These are phyloP conservation scores for Nerophis ophidion DNA, from an alignment of 2,113 vertebrate genomes.

Conservation along the genomic window DNA sequence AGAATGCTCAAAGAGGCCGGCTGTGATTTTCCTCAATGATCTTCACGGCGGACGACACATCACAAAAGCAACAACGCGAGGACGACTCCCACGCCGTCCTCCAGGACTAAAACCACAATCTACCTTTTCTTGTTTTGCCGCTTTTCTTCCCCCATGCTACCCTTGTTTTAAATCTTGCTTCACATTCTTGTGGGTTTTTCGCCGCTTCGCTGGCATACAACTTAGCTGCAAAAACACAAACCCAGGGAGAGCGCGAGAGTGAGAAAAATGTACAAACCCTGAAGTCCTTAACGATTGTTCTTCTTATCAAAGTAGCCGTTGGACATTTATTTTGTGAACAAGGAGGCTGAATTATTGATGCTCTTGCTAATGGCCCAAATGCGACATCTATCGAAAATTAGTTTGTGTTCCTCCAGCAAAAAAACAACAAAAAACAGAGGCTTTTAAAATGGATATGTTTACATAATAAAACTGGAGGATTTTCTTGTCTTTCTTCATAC, in stretches of 20 bases:
- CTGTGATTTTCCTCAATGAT: constrained; percentile 3
- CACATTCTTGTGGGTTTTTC: background rate
- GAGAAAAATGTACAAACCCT: constrained; percentile 7
- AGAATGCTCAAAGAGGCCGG: constrained; percentile 5
- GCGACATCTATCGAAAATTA: constrained; percentile 50
- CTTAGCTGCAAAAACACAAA: constrained; percentile 18
- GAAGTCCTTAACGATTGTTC: constrained; percentile 37
- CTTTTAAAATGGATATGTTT: background rate
- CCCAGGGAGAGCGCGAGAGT: constrained; percentile 8
- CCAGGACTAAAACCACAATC: background rate
- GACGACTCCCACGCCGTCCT: constrained; percentile 7
- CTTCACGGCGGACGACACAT: constrained; percentile 27
- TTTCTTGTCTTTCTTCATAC: background rate
- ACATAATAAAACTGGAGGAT: background rate
- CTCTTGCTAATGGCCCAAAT: constrained; percentile 48
- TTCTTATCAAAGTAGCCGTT: constrained; percentile 33
- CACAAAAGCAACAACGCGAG: constrained; percentile 10
- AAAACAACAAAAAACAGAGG: background rate
- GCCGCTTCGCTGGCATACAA: background rate
- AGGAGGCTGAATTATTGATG: constrained; percentile 62
- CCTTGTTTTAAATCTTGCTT: background rate
- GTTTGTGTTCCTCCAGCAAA: constrained; percentile 26
- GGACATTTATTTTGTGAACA: constrained; percentile 26
- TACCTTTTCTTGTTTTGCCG: background rate
- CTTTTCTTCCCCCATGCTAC: background rate